A percentile compares a stretch with the other conserved stretches of the same genome.
Evolutionary conservation across 2,797 vertebrate genomes (phyloP).

Genomic region (Chanos chanos): DNA sequence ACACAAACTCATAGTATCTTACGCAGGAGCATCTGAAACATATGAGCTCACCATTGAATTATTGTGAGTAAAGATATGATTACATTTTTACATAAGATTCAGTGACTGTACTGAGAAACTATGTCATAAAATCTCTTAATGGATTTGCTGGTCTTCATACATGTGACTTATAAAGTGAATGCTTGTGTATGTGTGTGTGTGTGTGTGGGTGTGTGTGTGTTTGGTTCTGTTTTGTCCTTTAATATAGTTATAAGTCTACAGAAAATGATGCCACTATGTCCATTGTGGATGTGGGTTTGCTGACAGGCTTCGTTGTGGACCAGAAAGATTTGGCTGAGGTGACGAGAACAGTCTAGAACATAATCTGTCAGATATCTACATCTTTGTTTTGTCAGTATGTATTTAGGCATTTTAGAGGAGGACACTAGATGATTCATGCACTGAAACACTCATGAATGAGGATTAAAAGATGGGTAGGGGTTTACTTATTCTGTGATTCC

Average conservation of each 20-base stretch:
- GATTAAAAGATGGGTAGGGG: too few relatives aligned
- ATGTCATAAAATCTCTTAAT: too few relatives aligned
- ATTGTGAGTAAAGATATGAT: constrained; percentile 54
- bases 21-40: constrained; percentile 30
- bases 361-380: neutral
- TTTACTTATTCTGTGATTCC: too few relatives aligned
- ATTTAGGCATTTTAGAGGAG: neutral
- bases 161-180: neutral
- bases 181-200: neutral
- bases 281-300: constrained; percentile 79
- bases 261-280: constrained; percentile 71
- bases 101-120: too few relatives aligned
- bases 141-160: too few relatives aligned
- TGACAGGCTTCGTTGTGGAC: constrained; percentile 76
- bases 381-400: neutral
- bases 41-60: constrained; percentile 62
- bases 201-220: neutral
- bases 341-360: constrained; percentile 21
- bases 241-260: constrained; percentile 56
- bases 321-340: constrained; percentile 70
- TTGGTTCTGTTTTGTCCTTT: neutral
- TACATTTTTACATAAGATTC: too few relatives aligned
- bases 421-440: neutral
- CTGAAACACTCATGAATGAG: too few relatives aligned
- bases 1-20: too few relatives aligned